Base-by-base conservation (phyloP, 2,113 vertebrate genomes). In the Syngnathoides biaculeatus region DNA sequence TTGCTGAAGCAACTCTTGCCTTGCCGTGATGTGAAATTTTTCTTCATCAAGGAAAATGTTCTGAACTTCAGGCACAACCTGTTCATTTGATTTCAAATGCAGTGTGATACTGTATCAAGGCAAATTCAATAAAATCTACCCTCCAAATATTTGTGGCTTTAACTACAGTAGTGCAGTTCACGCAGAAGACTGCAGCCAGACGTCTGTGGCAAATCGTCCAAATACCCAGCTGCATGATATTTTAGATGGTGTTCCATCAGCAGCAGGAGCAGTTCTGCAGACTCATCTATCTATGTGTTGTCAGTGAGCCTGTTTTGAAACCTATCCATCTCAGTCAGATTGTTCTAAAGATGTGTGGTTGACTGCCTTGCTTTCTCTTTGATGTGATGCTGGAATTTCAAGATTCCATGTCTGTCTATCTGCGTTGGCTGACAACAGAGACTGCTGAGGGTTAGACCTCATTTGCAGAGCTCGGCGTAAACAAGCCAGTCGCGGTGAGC, bases 311-410 rank as follows among this genome's bases (percentile, higher is more conserved):
- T 3, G 76, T 84, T 83, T 70, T 22, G 26, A 79, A 84, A 85
- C 81, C 74, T 67, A 68, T 73, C 71, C 38, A 64, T 72, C 67
- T 82, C 30, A 69, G 68, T 77, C 73, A 79, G 86, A 86, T 82
- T 78, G 76, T 74, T 83, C 78, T 58, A 61, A 78, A 84, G 79
- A 89, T 86, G 86, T 78, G 80, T 26, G 67, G 65, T 74, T 66
- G 83, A 84, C 79, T 60, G 76, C 50, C 71, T 83, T 75, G 76
- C 78, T 69, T 64, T 39, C 65, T n/a, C 81, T 85, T 78, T 84
- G 81, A 84, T 76, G 79, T 71, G 69, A 80, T 30, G n/a, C 66
- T 4, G 75, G 74, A 79, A 79, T 85, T 84, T 84, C 59, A 60
- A 70, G 71, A 82, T 79, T 85, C 84, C 78, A 78, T 45, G 59